Conservation (phyloP, 2,888 invertebrate genomes). For the Chaitophorus viminalis region DNA sequence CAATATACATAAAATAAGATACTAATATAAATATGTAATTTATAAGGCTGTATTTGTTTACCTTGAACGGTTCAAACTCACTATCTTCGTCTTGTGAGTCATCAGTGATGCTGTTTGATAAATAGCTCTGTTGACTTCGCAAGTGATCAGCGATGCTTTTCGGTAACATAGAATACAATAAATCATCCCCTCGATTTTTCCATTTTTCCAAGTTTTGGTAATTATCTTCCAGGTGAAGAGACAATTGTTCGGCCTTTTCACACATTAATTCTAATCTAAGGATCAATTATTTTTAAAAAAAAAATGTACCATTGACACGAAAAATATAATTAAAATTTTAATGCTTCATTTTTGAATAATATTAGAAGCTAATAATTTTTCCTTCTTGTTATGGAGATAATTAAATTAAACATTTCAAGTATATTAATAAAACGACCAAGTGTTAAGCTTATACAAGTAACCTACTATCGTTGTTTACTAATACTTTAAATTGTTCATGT, state of each 20-base stretch:
- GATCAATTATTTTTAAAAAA: not conserved
- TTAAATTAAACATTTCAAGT: too few species aligned
- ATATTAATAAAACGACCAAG: too few species aligned
- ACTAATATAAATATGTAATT: not conserved
- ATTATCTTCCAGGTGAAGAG: slow-evolving; percentile 81
- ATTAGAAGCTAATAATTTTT: too few species aligned
- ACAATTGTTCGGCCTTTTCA: slow-evolving; percentile 83
- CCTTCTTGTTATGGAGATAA: too few species aligned
- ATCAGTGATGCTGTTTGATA: slow-evolving; percentile 86
- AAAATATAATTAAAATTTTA: not conserved
- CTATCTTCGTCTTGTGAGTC: slow-evolving; percentile 80
- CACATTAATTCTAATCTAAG: slow-evolving; percentile 79
- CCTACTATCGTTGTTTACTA: too few species aligned
- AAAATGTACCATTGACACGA: not conserved
- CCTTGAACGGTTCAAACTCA: slow-evolving; percentile 84
- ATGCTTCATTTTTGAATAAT: too few species aligned
- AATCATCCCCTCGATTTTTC: slow-evolving; percentile 85
- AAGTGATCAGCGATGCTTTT: slow-evolving; percentile 84
- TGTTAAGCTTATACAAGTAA: too few species aligned
- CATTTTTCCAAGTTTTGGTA: slow-evolving; percentile 82
- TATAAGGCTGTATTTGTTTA: slow-evolving; percentile 65
- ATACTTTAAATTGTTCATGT: too few species aligned
- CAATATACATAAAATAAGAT: not conserved
- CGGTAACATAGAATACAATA: slow-evolving; percentile 93
- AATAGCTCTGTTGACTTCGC: slow-evolving; percentile 79